Base-by-base conservation (phyloP, 2,797 vertebrate genomes). In the Sebastes hubbsi region DNA sequence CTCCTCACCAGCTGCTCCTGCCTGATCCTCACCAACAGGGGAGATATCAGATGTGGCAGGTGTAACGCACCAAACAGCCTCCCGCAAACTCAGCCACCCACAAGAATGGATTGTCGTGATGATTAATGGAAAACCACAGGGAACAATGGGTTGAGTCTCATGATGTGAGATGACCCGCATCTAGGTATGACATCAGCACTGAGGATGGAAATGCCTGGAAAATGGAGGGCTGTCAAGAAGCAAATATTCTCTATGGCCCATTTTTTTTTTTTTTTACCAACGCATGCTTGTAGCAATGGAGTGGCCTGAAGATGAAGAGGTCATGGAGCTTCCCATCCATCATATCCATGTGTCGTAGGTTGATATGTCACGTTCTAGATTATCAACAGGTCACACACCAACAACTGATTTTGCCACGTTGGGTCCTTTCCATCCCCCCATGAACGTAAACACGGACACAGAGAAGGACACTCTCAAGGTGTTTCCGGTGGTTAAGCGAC, bases 61-160 rank as follows among this genome's bases (percentile, higher is more conserved):
- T 8, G 6, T 6, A 68, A 77, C 4, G n/a, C 49, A 58, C 59
- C 16, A 1, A 77, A 82, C 13, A 56, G 78, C 63, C 82, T 55
- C 70, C 49, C 29, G 59, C 65, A 75, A 78, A 56, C 4, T 6
- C 55, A 69, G 42, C 42, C 22, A n/a, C 42, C 63, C 66, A n/a
- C 32, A 36, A 36, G 64, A 76, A 87, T 38, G n/a, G 66, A 83
- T 38, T 64, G 65, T 76, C 4, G 12, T 62, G 59, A 82, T 80
- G 65, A 75, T 80, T 77, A 49, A 76, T 29, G 52, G 32, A 65
- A 55, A 77, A 78, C 70, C 65, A 66, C 52, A 49, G 29, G 32
- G 64, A 71, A 30, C 42, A 71, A 27, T 18, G 32, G 36, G 46
- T 30, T 2, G 2, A 56, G 32, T 32, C 42, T 72, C 34, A 18